A percentile compares a stretch with the other conserved stretches of the same genome.
These are phyloP conservation scores for Channa maculata DNA, from an alignment of 2,113 vertebrate species.

Conservation along the genomic window DNA sequence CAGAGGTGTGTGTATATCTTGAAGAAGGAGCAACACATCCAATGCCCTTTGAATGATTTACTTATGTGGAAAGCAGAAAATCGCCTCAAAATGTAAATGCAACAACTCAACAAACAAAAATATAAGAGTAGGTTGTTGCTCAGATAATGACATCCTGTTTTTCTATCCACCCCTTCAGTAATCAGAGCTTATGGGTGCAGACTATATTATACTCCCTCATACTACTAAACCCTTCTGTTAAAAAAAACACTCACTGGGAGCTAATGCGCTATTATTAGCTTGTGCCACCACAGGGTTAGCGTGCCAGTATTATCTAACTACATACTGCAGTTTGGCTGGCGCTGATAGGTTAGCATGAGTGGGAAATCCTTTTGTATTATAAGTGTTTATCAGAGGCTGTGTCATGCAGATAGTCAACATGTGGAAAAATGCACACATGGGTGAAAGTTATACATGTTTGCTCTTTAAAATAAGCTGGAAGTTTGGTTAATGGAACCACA, in stretches of 20 bases:
- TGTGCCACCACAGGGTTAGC: conserved; percentile 64
- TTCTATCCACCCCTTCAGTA: conserved; percentile 46
- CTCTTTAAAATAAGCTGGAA: conserved; percentile 32
- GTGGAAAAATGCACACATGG: conserved; percentile 66
- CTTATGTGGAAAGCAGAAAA: conserved; percentile 27
- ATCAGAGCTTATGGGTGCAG: conserved; percentile 45
- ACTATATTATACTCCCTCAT: conserved; percentile 50
- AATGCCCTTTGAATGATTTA: neutral
- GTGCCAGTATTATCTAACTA: conserved; percentile 80
- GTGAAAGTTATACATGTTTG: conserved; percentile 47
- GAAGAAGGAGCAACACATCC: conserved; percentile 2
- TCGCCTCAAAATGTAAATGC: conserved; percentile 41
- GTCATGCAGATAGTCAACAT: conserved; percentile 71
- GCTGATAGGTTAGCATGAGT: conserved; percentile 75
- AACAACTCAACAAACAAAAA: conserved; percentile 11
- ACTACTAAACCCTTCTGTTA: conserved; percentile 60
- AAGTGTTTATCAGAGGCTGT: conserved; percentile 75
- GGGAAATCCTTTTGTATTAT: conserved; percentile 77
- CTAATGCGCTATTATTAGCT: conserved; percentile 79
- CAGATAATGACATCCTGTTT: conserved; percentile 58
- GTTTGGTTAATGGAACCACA: conserved; percentile 38
- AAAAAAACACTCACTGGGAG: conserved; percentile 42
- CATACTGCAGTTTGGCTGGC: conserved; percentile 69
- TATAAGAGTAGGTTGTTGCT: conserved; percentile 40
- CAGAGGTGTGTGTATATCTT: neutral